Percentiles rank a stretch among this genome's conserved stretches.
phyloP scores from a whole-genome alignment of 2,888 invertebrate genomes.

The Aromia moschata region DNA sequence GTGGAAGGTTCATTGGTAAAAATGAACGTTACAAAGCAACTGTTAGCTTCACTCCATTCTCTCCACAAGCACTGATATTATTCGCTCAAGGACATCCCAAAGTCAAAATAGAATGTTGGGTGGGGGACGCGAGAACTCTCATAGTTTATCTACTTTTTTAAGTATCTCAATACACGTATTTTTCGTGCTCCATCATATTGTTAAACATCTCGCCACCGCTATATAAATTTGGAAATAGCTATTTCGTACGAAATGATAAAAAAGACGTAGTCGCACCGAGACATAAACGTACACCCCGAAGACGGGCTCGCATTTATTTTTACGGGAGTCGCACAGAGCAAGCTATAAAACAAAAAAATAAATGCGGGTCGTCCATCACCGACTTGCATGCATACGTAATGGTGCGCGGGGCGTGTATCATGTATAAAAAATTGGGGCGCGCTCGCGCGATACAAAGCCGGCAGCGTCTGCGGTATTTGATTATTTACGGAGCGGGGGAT shows the following conservation, averaged over 20 bases:
- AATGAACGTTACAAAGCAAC: too few relatives aligned
- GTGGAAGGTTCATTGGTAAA: too few relatives aligned
- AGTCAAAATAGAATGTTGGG: too few relatives aligned
- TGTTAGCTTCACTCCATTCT: too few relatives aligned
- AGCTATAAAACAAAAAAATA: slow-evolving; percentile 22
- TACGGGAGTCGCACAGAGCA: slow-evolving; percentile 2
- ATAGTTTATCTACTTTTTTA: too few relatives aligned
- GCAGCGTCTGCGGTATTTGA: slow-evolving; percentile 22
- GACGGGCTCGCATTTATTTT: slow-evolving; percentile 13
- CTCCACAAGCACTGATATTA: too few relatives aligned
- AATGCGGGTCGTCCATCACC: slow-evolving; percentile 20
- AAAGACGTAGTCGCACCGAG: neutral
- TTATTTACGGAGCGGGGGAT: slow-evolving; percentile 25
- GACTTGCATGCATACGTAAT: slow-evolving; percentile 24
- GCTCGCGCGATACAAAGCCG: slow-evolving; percentile 17
- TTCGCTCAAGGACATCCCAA: too few relatives aligned
- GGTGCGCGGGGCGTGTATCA: slow-evolving; percentile 15
- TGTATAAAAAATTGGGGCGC: slow-evolving; percentile 21
- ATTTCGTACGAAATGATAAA: slow-evolving; percentile 7
- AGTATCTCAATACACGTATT: too few relatives aligned
- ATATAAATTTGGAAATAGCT: too few relatives aligned
- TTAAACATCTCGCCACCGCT: too few relatives aligned
- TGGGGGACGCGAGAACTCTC: too few relatives aligned
- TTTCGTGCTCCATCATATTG: too few relatives aligned
- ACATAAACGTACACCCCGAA: slow-evolving; percentile 1